These are phyloP conservation scores for Coregonus suidteri DNA, from an alignment of 2,797 vertebrate genomes.

Conservation along the genomic window DNA sequence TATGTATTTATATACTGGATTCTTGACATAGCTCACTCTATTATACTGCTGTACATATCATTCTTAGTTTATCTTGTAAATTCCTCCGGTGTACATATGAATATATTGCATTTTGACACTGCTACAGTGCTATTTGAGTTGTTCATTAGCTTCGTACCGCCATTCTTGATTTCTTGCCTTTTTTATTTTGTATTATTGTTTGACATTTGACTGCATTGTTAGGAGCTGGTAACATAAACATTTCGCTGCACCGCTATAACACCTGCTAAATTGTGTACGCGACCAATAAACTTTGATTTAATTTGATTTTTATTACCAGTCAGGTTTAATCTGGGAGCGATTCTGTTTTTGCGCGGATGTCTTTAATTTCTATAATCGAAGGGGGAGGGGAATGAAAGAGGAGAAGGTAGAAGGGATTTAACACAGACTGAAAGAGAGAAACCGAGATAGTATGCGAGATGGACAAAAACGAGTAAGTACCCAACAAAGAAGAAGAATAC, in stretches of 20 bases:
- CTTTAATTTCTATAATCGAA: slow-evolving; percentile 65
- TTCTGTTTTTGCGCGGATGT: slow-evolving; percentile 74
- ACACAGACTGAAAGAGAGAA: slow-evolving; percentile 74
- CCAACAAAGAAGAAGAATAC: not conserved
- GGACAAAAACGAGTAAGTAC: slow-evolving; percentile 87
- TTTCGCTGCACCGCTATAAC: too few relatives aligned
- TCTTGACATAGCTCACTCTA: too few relatives aligned
- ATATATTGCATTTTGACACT: too few relatives aligned
- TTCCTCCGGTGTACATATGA: too few relatives aligned
- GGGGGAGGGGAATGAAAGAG: slow-evolving; percentile 78
- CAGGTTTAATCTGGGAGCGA: slow-evolving; percentile 55
- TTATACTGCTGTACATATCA: too few relatives aligned
- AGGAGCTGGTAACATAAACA: too few relatives aligned
- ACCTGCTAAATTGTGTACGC: not conserved
- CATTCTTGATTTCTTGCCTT: not conserved
- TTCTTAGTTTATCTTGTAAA: too few relatives aligned
- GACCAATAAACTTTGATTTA: not conserved
- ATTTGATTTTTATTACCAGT: slow-evolving; percentile 50
- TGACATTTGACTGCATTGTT: too few relatives aligned
- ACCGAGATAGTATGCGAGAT: slow-evolving; percentile 79
- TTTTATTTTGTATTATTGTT: not conserved
- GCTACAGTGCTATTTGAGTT: too few relatives aligned
- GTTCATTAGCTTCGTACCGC: too few relatives aligned
- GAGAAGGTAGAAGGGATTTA: slow-evolving; percentile 81
- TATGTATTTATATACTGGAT: too few relatives aligned